Percentiles rank a stretch among this genome's conserved stretches.
Conservation (phyloP, 92 coral and sea anemone genomes). For the Heliopora coerulea region DNA sequence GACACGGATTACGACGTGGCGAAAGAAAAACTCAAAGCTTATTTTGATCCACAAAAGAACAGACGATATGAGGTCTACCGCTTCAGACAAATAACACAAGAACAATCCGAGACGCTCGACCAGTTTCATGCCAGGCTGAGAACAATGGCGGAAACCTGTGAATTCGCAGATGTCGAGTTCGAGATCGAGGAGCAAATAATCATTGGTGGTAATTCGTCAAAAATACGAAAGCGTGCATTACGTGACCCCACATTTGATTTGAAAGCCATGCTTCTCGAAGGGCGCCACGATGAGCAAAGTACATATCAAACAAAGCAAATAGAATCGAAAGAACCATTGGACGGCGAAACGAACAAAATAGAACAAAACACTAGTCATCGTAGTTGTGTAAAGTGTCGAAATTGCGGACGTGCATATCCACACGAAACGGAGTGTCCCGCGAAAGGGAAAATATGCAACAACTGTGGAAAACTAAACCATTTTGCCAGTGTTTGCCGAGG, state of each 20-base stretch:
- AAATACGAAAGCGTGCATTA: conserved; percentile 20
- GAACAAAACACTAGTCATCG: too few species aligned
- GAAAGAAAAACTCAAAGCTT: neutral
- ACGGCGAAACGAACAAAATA: too few species aligned
- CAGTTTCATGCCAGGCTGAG: conserved; percentile 4
- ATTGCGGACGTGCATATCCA: too few species aligned
- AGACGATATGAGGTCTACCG: neutral
- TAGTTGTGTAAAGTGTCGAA: too few species aligned
- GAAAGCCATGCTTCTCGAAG: conserved; percentile 5
- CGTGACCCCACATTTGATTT: conserved; percentile 22
- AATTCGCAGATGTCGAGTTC: too few species aligned
- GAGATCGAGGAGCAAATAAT: neutral
- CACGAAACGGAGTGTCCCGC: too few species aligned
- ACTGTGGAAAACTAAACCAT: too few species aligned
- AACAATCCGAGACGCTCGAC: neutral
- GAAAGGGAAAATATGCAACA: too few species aligned
- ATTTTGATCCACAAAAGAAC: conserved; percentile 10
- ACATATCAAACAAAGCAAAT: conserved; percentile 21
- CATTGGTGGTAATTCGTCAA: too few species aligned
- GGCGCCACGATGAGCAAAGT: conserved; percentile 31
- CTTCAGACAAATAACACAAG: too few species aligned
- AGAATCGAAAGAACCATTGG: neutral
- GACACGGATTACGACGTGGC: conserved; percentile 3
- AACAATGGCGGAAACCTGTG: conserved; percentile 16
- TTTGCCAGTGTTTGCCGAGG: too few species aligned